These are phyloP conservation scores for Mareca strepera DNA, from an alignment of 2,797 vertebrate species.

Conservation along the genomic window DNA sequence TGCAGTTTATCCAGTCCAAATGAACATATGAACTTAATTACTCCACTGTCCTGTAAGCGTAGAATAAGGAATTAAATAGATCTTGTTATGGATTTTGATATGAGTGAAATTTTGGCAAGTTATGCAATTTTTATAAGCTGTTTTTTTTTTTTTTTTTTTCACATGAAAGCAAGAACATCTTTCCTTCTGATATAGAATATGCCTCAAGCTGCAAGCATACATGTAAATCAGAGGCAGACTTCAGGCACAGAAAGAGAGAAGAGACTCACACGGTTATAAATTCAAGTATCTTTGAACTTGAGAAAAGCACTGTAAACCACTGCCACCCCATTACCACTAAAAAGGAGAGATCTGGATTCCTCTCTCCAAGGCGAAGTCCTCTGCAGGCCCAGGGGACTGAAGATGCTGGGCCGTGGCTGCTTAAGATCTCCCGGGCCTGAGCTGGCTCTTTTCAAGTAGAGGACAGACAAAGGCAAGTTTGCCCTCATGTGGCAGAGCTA, in stretches of 20 bases:
- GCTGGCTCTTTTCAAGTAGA: background rate
- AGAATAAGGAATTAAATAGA: conserved; percentile 43
- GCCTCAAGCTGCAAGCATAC: conserved; percentile 26
- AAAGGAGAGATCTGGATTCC: background rate
- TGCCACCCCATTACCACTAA: background rate
- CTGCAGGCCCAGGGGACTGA: fast-evolving
- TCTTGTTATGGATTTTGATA: conserved; percentile 12
- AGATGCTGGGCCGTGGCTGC: background rate
- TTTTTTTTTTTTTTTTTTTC: background rate
- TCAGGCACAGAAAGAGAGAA: conserved; percentile 45
- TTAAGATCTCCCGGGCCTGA: background rate
- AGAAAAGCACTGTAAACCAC: background rate
- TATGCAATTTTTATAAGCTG: conserved; percentile 1
- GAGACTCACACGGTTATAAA: conserved; percentile 23
- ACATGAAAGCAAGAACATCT: conserved; percentile 24
- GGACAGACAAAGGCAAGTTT: background rate
- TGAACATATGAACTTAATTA: background rate
- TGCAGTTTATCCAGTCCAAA: background rate
- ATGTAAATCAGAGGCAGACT: conserved; percentile 46
- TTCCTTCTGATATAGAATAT: conserved; percentile 34
- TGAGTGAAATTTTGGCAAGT: conserved; percentile 44
- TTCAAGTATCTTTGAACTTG: conserved; percentile 53
- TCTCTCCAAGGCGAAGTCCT: background rate
- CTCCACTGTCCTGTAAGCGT: background rate
- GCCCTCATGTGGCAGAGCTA: background rate